Evolutionary conservation across 30 jellyfish, hydroid and myxozoan species (phyloP).

Genomic region (Aurelia aurita): DNA sequence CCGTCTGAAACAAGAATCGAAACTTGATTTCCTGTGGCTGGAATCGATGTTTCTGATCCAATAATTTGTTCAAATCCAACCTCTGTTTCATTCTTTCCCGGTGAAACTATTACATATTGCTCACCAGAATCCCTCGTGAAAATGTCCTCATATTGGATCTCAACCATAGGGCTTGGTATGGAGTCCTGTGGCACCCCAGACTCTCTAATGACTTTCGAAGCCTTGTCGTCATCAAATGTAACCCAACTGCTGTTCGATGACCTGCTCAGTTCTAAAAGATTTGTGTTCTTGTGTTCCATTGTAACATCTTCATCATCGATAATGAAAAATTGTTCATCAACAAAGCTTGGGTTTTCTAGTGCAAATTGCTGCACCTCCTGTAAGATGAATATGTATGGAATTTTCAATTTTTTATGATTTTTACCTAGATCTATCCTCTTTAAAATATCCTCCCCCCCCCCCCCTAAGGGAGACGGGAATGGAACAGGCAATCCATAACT

Average conservation of each 20-base stretch:
- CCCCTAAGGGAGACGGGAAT: too few species aligned
- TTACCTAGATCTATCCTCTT: too few species aligned
- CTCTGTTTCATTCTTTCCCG: conserved; percentile 11
- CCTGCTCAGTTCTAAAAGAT: not conserved
- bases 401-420: too few species aligned
- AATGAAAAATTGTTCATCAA: conserved; percentile 37
- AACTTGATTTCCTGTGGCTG: conserved; percentile 2
- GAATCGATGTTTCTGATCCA: not conserved
- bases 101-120: conserved; percentile 32
- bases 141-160: conserved; percentile 42
- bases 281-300: conserved; percentile 6
- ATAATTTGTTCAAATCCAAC: not conserved
- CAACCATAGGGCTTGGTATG: conserved; percentile 31
- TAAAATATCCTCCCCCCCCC: too few species aligned
- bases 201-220: too few species aligned
- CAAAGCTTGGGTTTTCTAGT: conserved; percentile 14
- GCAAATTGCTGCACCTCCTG: too few species aligned
- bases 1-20: not conserved
- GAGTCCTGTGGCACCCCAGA: not conserved
- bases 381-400: too few species aligned
- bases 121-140: conserved; percentile 8
- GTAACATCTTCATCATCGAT: conserved; percentile 29
- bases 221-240: conserved; percentile 37
- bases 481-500: too few species aligned
- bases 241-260: conserved; percentile 32